Percentiles rank a stretch among this genome's conserved stretches.
These are phyloP conservation scores for Scaptomyza montana DNA, from an alignment of 1,140 invertebrate genomes.

Conservation along the genomic window DNA sequence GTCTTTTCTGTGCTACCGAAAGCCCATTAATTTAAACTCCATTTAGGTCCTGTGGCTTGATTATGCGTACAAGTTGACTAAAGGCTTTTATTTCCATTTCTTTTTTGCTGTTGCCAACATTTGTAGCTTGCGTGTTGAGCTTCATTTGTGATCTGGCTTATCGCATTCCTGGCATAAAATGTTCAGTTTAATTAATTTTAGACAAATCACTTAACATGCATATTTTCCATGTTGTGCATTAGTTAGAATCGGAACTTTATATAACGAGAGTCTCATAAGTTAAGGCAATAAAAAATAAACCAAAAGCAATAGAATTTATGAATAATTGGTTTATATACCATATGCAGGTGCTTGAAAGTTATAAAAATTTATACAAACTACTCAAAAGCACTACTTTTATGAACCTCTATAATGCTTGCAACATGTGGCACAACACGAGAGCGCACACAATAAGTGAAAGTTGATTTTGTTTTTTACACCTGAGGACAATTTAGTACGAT, in stretches of 20 bases:
- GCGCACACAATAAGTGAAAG: constrained; percentile 63
- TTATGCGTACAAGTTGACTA: constrained; percentile 16
- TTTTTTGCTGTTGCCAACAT: constrained; percentile 1
- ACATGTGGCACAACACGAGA: constrained; percentile 35
- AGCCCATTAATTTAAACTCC: constrained; percentile 54
- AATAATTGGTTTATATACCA: too few relatives aligned
- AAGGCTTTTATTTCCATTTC: background rate
- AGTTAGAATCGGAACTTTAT: background rate
- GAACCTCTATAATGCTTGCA: constrained; percentile 22
- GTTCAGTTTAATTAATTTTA: constrained; percentile 54
- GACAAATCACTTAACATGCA: constrained; percentile 60
- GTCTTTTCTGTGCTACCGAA: constrained; percentile 50
- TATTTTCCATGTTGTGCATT: constrained; percentile 32
- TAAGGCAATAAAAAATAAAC: background rate
- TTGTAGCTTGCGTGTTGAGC: constrained; percentile 36
- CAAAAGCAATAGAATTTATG: background rate
- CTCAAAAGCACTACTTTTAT: too few relatives aligned
- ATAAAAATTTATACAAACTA: too few relatives aligned
- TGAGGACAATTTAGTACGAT: constrained; percentile 42
- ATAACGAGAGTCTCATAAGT: too few relatives aligned
- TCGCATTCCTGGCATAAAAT: constrained; percentile 47
- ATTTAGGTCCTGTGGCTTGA: constrained; percentile 42
- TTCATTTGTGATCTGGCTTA: constrained; percentile 35
- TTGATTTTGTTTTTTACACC: constrained; percentile 53
- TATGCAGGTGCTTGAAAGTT: too few relatives aligned